Evolutionary conservation across 1,140 invertebrate genomes (phyloP).

Genomic region (Diploscapter pachys): DNA sequence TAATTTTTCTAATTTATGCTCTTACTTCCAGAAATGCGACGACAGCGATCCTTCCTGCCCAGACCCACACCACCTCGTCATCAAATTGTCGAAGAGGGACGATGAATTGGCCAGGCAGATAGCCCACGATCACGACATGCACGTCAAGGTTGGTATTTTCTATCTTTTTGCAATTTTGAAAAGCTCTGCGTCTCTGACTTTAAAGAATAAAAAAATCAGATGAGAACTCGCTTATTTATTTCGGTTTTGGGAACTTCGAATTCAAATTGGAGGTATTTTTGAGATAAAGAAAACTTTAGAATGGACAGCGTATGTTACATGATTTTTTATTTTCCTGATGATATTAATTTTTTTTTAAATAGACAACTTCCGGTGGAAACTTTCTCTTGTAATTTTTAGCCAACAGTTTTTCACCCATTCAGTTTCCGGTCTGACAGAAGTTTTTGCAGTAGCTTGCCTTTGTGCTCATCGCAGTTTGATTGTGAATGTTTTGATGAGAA

Average conservation of each 20-base stretch:
- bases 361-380: too few species aligned
- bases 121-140: slow-evolving; percentile 53
- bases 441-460: too few species aligned
- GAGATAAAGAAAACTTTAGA: not conserved
- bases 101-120: slow-evolving; percentile 49
- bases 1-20: not conserved
- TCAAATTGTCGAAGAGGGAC: slow-evolving; percentile 50
- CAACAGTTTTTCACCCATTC: too few species aligned
- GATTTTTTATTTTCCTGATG: too few species aligned
- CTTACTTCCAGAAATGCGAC: slow-evolving; percentile 16
- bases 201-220: not conserved
- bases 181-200: not conserved
- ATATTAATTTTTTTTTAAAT: too few species aligned
- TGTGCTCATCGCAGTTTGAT: too few species aligned
- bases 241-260: not conserved
- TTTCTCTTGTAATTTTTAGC: too few species aligned
- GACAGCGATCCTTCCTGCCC: slow-evolving; percentile 24
- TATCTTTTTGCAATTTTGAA: not conserved
- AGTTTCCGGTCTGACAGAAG: too few species aligned
- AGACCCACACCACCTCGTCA: slow-evolving; percentile 47
- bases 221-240: slow-evolving; percentile 20
- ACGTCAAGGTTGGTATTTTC: slow-evolving; percentile 39
- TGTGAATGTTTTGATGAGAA: too few species aligned
- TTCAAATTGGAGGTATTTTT: not conserved
- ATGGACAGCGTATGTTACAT: too few species aligned